phyloP scores from a whole-genome alignment of 1,140 invertebrate genomes.

The Arctopsyche grandis region DNA sequence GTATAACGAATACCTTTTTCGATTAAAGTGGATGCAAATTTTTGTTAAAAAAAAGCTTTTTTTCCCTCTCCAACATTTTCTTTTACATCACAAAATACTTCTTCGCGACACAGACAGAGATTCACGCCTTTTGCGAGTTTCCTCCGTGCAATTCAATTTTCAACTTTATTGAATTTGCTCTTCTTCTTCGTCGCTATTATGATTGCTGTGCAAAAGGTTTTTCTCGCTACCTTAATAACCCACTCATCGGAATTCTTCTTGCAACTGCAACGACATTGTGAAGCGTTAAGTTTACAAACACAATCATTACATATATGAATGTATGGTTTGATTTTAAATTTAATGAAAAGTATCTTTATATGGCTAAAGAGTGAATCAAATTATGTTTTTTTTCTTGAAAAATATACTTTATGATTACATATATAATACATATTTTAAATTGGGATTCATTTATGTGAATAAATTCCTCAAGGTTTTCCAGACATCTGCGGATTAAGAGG shows the following conservation, averaged over 20 bases:
- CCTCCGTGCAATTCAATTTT: constrained; percentile 24
- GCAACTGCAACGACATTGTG: not conserved
- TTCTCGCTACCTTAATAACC: not conserved
- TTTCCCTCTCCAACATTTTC: not conserved
- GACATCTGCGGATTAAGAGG: not conserved
- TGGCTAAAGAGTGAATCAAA: too few relatives aligned
- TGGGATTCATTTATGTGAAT: too few relatives aligned
- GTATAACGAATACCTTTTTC: too few relatives aligned
- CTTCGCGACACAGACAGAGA: not conserved
- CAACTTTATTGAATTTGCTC: constrained; percentile 26
- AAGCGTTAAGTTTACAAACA: too few relatives aligned
- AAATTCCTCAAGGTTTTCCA: too few relatives aligned
- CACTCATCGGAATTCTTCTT: not conserved
- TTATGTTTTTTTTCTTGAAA: too few relatives aligned
- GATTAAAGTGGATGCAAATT: not conserved
- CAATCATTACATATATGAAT: too few relatives aligned
- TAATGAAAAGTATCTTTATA: too few relatives aligned
- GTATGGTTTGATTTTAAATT: too few relatives aligned
- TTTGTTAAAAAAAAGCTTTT: not conserved
- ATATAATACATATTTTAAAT: too few relatives aligned
- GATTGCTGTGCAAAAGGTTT: constrained; percentile 19
- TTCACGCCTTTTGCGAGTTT: not conserved
- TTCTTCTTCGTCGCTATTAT: constrained; percentile 13
- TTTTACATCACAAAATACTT: not conserved
- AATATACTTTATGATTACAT: too few relatives aligned